A percentile compares a stretch with the other conserved stretches of the same genome.
These are phyloP conservation scores for Ephialtes manifestator DNA, from an alignment of 2,888 invertebrate genomes.

Conservation along the genomic window DNA sequence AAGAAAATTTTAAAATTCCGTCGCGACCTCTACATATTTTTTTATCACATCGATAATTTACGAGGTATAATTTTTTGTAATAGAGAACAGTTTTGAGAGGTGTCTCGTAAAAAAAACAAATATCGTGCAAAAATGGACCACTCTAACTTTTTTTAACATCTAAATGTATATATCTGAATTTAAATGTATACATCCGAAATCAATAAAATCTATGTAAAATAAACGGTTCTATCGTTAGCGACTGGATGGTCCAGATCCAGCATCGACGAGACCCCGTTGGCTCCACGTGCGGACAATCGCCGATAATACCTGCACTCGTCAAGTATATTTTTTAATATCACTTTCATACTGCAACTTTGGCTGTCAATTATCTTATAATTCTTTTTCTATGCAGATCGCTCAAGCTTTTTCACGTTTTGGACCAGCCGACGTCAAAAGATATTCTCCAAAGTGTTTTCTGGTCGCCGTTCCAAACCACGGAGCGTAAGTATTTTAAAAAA, in stretches of 20 bases:
- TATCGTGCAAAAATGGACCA: too few relatives aligned
- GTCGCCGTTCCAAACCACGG: conserved; percentile 89
- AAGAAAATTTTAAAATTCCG: too few relatives aligned
- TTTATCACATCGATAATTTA: too few relatives aligned
- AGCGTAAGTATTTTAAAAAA: conserved; percentile 86
- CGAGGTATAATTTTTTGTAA: too few relatives aligned
- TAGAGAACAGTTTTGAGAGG: too few relatives aligned
- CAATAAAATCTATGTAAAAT: conserved; percentile 9
- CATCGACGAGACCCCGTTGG: conserved; percentile 86
- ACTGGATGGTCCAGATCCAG: conserved; percentile 87
- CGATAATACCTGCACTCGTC: conserved; percentile 65
- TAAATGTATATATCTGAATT: neutral
- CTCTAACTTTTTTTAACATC: neutral
- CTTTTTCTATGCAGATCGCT: conserved; percentile 86
- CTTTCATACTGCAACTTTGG: neutral
- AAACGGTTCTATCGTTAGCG: conserved; percentile 81
- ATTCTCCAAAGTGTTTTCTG: conserved; percentile 87
- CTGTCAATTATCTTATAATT: neutral
- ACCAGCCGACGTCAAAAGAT: conserved; percentile 89
- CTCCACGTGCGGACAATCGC: conserved; percentile 84
- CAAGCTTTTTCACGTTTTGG: conserved; percentile 88
- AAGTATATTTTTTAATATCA: conserved; percentile 66
- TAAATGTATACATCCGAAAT: neutral
- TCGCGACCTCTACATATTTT: too few relatives aligned
- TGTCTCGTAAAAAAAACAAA: too few relatives aligned